These are phyloP conservation scores for Cecropterus lyciades DNA, from an alignment of 1,140 invertebrate species.

Conservation along the genomic window DNA sequence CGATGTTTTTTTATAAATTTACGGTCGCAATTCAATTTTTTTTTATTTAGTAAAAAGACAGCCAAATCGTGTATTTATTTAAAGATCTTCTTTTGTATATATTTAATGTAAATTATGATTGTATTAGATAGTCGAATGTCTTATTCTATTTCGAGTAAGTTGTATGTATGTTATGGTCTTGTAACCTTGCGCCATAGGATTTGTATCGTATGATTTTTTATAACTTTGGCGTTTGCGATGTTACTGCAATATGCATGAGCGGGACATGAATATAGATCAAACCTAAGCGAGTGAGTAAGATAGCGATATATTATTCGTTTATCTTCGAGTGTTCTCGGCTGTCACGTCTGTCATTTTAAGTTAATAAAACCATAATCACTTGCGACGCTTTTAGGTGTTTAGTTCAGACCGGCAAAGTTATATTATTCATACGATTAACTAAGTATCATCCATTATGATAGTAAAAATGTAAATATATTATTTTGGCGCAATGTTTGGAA, in stretches of 20 bases:
- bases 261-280: no score
- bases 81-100: constrained; percentile 74
- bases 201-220: background rate
- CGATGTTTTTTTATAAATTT: constrained; percentile 24
- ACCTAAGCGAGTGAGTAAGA: no score
- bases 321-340: no score
- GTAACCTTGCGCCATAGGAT: constrained; percentile 16
- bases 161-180: constrained; percentile 50
- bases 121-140: constrained; percentile 77
- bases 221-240: background rate
- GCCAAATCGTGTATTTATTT: constrained; percentile 80
- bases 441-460: background rate
- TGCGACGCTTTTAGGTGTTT: no score
- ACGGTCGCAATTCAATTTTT: constrained; percentile 31
- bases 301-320: no score
- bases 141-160: constrained; percentile 54
- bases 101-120: constrained; percentile 73
- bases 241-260: background rate
- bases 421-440: background rate
- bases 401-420: no score
- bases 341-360: background rate
- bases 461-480: constrained; percentile 51
- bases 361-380: no score
- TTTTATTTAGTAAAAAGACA: constrained; percentile 53
- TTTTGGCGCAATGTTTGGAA: constrained; percentile 44